phyloP scores from a whole-genome alignment of 2,113 vertebrate species.

The Daubentonia madagascariensis region DNA sequence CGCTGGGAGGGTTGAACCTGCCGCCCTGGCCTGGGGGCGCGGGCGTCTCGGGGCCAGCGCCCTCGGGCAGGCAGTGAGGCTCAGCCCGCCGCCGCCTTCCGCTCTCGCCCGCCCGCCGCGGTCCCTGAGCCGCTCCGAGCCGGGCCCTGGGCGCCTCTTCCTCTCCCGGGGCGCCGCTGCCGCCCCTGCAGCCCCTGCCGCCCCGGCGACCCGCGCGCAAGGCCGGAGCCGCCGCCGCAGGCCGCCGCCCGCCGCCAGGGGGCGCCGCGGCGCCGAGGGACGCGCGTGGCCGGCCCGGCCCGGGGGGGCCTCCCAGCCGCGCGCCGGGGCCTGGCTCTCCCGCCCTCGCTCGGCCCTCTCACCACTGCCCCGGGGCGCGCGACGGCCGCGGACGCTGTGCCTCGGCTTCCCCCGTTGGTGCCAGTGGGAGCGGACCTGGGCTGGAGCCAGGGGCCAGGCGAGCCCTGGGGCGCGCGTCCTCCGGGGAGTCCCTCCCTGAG shows the following conservation, averaged over 20 bases:
- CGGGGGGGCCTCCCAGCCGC: not conserved
- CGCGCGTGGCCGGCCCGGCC: accelerated
- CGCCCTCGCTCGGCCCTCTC: not conserved
- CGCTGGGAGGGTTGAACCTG: not conserved
- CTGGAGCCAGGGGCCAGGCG: not conserved
- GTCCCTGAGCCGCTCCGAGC: not conserved
- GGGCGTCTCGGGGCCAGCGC: not conserved
- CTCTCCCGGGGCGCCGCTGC: not conserved
- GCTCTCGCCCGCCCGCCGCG: accelerated
- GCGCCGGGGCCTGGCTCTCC: not conserved
- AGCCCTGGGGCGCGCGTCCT: too few relatives aligned
- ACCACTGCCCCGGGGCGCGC: not conserved
- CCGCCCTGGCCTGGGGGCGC: not conserved
- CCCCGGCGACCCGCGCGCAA: not conserved
- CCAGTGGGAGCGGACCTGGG: too few relatives aligned
- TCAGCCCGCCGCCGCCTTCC: not conserved
- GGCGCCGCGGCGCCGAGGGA: not conserved
- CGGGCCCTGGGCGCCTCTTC: not conserved
- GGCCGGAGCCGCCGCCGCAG: not conserved
- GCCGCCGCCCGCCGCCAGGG: not conserved
- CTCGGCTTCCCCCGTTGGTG: not conserved
- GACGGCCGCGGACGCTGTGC: accelerated
- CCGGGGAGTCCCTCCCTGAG: not conserved
- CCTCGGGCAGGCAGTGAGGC: not conserved
- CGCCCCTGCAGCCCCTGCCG: accelerated